These are phyloP conservation scores for Halocaridina rubra DNA, from an alignment of 2,888 invertebrate species.

Conservation along the genomic window DNA sequence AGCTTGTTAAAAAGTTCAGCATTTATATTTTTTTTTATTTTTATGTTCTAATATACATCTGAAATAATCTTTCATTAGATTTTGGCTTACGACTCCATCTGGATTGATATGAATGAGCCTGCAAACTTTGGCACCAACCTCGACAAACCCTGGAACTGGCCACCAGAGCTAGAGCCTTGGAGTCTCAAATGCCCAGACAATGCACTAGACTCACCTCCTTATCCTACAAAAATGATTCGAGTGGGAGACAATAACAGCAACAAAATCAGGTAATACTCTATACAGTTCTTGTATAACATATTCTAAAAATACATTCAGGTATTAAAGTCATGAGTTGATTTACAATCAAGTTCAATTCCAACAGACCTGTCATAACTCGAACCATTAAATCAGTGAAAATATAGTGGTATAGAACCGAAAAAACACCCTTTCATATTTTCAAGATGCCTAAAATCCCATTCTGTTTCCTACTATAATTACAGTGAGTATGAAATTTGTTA, in stretches of 20 bases:
- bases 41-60: no score
- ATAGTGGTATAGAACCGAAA: no score
- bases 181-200: conserved; percentile 71
- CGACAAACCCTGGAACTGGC: conserved; percentile 61
- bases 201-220: conserved; percentile 77
- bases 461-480: not conserved
- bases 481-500: not conserved
- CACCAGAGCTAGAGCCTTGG: conserved; percentile 44
- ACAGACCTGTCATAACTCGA: no score
- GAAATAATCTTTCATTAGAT: conserved; percentile 19
- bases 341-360: no score
- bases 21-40: no score
- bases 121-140: conserved; percentile 75
- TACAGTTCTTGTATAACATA: no score
- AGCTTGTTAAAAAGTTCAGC: no score
- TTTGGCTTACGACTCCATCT: conserved; percentile 76
- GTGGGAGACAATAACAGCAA: conserved; percentile 34
- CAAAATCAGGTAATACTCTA: conserved; percentile 36
- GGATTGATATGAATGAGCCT: conserved; percentile 94
- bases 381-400: no score
- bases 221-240: conserved; percentile 66
- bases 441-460: not conserved
- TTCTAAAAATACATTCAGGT: no score
- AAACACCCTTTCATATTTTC: not conserved
- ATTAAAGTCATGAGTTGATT: no score